Evolutionary conservation across 2,113 vertebrate species (phyloP), one percentile per base, ranked within the genome.

Genomic region (Dryoscopus gambensis): DNA sequence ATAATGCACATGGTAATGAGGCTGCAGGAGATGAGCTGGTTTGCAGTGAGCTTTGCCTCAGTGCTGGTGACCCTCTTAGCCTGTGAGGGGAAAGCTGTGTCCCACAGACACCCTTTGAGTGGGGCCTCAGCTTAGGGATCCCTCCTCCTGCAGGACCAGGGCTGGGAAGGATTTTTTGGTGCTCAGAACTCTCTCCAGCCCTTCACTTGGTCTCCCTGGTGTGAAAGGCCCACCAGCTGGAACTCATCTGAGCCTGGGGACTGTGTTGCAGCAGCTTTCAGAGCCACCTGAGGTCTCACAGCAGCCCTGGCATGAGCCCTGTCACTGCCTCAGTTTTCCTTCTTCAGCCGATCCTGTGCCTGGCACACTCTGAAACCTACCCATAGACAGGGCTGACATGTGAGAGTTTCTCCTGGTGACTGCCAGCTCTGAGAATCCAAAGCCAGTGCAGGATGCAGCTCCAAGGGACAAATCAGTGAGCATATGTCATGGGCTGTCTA

Each of bases 191-290:
- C 2, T 30, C 20, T 13, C 15, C 0, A 2, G 23, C 13, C 39
- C 30, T 62, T 25, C 2, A 1, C 11, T 25, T 0, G 2, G 12
- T 30, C 5, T 8, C n/a, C 5, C 9, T 25, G 20, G 15, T 20
- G 23, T 5, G 3, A 37, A 40, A 35, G 11, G 5, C 1, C 5
- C 9, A 10, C 11, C 3, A 6, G 37, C 5, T 23, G 33, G 50
- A 77, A 31, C 33, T 24, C 33, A 39, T 28, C 11, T 23, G 7
- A 88, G 42, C 40, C 15, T 56, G 10, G 5, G 18, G 27, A 8
- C 13, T 22, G n/a, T 21, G 23, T 27, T 52, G 25, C 16, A 68
- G 28, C 15, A 82, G 35, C 21, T 60, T 33, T 68, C 27, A 33
- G 27, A 64, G 62, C 18, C 31, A 27, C 21, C 6, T 22, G 3